Conservation (phyloP, 2,113 vertebrate species). For the Empidonax traillii region DNA sequence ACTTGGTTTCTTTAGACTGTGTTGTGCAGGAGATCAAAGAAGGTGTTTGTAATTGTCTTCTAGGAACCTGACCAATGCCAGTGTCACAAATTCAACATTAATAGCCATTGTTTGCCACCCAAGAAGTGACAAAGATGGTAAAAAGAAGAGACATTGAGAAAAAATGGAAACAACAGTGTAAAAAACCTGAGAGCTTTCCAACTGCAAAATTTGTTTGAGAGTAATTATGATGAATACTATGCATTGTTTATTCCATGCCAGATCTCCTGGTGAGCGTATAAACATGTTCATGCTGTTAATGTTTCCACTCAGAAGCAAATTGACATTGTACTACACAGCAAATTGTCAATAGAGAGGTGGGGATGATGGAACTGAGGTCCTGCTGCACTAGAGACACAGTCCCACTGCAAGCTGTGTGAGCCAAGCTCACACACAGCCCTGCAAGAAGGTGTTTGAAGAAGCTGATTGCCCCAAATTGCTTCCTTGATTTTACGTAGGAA, state of each 20-base stretch:
- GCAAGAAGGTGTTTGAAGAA: background rate
- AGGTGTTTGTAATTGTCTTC: background rate
- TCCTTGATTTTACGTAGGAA: background rate
- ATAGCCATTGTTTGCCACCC: background rate
- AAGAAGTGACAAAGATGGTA: background rate
- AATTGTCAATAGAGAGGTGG: background rate
- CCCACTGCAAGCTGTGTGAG: fast-evolving
- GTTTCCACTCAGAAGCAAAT: background rate
- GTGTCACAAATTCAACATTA: background rate
- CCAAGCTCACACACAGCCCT: background rate
- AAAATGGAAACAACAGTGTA: background rate
- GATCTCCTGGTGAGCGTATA: background rate
- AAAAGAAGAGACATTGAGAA: background rate
- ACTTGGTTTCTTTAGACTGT: background rate
- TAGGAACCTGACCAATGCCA: background rate
- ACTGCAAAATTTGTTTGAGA: background rate
- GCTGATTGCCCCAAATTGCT: background rate
- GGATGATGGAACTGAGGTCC: background rate
- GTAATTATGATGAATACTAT: background rate
- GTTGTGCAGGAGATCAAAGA: constrained; percentile 17
- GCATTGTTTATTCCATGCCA: background rate
- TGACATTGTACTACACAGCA: background rate
- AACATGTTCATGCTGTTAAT: background rate
- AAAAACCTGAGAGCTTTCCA: background rate
- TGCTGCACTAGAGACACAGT: background rate